A percentile compares a stretch with the other conserved stretches of the same genome.
Evolutionary conservation across 53 echinoderm and acorn worm genomes (phyloP).

Genomic region (Echinarachnius parma): DNA sequence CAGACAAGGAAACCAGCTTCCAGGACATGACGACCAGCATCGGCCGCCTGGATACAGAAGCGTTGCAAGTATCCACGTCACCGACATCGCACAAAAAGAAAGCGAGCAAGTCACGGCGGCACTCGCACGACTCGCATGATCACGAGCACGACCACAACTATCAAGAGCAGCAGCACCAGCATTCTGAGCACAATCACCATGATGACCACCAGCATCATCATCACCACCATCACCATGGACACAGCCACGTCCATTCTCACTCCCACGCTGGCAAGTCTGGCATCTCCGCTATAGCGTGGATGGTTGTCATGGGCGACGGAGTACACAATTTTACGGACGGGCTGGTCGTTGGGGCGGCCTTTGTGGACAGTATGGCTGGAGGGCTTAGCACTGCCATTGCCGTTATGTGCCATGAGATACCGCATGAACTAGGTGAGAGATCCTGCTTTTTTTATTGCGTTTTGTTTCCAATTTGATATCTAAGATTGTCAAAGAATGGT

Average conservation of each 20-base stretch:
- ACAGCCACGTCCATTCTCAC: conserved; percentile 66
- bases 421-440: conserved; percentile 92
- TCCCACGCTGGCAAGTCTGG: conserved; percentile 27
- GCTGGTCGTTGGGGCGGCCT: conserved; percentile 87
- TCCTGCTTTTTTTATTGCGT: neutral
- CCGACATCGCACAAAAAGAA: too few species aligned
- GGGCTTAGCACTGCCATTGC: conserved; percentile 94
- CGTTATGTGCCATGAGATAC: conserved; percentile 97
- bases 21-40: conserved; percentile 16
- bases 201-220: conserved; percentile 23
- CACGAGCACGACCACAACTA: conserved; percentile 7
- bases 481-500: too few species aligned
- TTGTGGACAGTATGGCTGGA: conserved; percentile 85
- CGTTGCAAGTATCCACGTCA: conserved; percentile 9
- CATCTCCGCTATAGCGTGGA: conserved; percentile 89
- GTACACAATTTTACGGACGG: conserved; percentile 97
- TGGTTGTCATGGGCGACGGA: conserved; percentile 92
- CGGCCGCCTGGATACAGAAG: conserved; percentile 3
- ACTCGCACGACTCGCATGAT: neutral
- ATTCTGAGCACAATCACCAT: conserved; percentile 6
- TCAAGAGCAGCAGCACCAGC: conserved; percentile 15
- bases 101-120: neutral
- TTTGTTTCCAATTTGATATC: too few species aligned
- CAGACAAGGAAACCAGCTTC: conserved; percentile 16
- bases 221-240: conserved; percentile 58